Base-by-base conservation (phyloP, 2,113 vertebrate genomes). In the Nesoenas mayeri region DNA sequence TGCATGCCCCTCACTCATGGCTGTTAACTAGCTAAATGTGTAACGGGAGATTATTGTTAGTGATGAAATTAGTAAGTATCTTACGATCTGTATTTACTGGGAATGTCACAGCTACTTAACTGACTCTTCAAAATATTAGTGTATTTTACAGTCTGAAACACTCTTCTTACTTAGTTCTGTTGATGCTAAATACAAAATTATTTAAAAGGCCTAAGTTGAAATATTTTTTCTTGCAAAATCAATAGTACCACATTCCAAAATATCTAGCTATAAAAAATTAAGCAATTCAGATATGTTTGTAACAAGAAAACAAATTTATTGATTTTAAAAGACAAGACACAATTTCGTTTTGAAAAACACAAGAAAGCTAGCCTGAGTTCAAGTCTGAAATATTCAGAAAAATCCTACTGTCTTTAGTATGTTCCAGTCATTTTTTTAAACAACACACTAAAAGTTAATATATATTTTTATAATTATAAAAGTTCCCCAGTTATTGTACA, bases 341-440 rank as follows among this genome's bases (percentile, higher is more conserved):
- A 98, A 98, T 98, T 98, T 98, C 48, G 94, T 98, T 98, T 98
- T 98, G 98, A 98, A 98, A 98, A 98, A 98, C 98, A 98, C 98
- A 98, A 98, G 98, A 98, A 98, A 98, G 97, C 98, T 98, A 98
- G 98, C 98, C 98, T 98, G 98, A 98, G 98, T 98, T 98, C 98
- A 98, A 98, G 98, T 98, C 98, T 98, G 98, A 98, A 98, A 98
- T 98, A 98, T 98, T 98, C 98, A 98, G 98, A 98, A 98, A 98
- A 98, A 98, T 98, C 98, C 98, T 98, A 98, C 98, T 98, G 98
- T 98, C 98, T 98, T 98, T 98, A 98, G 98, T 98, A 98, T 98
- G 98, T 98, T 98, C 98, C 98, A 98, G 98, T 98, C 98, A 98
- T 98, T 98, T 98, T 47, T 97, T 98, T 98, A 98, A 98, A 98